Conservation (phyloP, 2,888 invertebrate genomes). For the Meta bourneti region DNA sequence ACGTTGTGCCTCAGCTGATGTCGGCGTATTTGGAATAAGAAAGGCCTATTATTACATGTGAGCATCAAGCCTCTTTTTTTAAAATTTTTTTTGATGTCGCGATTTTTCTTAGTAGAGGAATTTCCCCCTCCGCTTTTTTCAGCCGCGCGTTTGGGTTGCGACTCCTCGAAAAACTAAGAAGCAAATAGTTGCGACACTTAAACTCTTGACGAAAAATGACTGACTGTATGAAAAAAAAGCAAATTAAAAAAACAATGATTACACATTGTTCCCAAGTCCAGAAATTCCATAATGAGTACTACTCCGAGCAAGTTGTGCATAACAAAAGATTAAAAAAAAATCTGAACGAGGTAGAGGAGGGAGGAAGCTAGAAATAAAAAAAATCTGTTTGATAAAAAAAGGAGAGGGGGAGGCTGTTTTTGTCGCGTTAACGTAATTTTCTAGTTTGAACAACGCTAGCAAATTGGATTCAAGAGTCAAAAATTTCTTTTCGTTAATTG, state of each 20-base stretch:
- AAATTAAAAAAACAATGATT: conserved; percentile 61
- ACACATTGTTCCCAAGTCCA: conserved; percentile 58
- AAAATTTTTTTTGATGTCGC: conserved; percentile 4
- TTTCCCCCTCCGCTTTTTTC: neutral
- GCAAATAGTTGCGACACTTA: conserved; percentile 66
- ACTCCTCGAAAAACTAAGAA: conserved; percentile 39
- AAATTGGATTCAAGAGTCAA: conserved; percentile 73
- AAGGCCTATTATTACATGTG: conserved; percentile 37
- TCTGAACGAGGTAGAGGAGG: conserved; percentile 22
- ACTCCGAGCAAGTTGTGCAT: conserved; percentile 56
- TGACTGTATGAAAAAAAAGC: conserved; percentile 67
- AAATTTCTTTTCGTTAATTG: conserved; percentile 74
- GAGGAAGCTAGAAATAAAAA: conserved; percentile 19
- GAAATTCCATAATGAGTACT: conserved; percentile 69
- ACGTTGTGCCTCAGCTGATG: conserved; percentile 12
- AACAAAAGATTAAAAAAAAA: conserved; percentile 67
- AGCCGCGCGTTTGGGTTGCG: conserved; percentile 42
- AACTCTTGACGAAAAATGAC: conserved; percentile 62
- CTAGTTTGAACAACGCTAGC: conserved; percentile 70
- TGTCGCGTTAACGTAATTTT: conserved; percentile 73
- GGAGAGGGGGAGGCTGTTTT: conserved; percentile 53
- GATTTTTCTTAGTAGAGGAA: neutral
- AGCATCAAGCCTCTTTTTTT: conserved; percentile 19
- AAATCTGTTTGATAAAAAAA: conserved; percentile 23
- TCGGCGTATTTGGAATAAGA: conserved; percentile 16